A percentile compares a stretch with the other conserved stretches of the same genome.
Evolutionary conservation across 2,113 vertebrate genomes (phyloP).

Genomic region (Podiceps cristatus): DNA sequence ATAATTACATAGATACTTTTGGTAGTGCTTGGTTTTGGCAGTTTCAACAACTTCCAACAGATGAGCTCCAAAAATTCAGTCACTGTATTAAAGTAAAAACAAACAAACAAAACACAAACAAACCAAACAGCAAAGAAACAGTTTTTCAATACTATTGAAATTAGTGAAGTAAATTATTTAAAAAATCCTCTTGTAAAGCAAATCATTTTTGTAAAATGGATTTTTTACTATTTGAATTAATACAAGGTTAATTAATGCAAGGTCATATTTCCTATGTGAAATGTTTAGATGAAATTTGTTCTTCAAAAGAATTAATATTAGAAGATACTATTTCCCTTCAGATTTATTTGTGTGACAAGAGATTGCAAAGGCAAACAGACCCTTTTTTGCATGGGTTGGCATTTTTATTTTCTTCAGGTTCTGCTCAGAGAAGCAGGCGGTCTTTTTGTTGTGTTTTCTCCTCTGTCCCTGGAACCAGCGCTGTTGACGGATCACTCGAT

Average conservation of each 20-base stretch:
- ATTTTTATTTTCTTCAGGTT: not conserved
- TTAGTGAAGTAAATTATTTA: not conserved
- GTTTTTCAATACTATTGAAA: not conserved
- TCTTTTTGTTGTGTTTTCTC: not conserved
- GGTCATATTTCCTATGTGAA: not conserved
- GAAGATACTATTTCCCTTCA: not conserved
- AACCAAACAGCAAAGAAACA: not conserved
- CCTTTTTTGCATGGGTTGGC: not conserved
- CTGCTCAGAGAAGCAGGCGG: not conserved
- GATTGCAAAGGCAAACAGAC: not conserved
- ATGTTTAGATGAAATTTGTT: not conserved
- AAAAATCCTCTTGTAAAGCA: not conserved
- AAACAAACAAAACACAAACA: not conserved
- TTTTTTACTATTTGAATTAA: not conserved
- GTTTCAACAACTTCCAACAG: not conserved
- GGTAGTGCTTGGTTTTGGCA: not conserved
- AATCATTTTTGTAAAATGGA: not conserved
- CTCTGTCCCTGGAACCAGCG: not conserved
- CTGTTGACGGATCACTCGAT: conserved; percentile 26
- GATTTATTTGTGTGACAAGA: not conserved
- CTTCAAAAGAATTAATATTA: not conserved
- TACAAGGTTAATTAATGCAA: not conserved
- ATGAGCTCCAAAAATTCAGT: not conserved
- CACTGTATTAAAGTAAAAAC: not conserved
- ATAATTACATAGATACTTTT: not conserved